phyloP scores from a whole-genome alignment of 2,888 invertebrate genomes.

The Zygogramma bicolorata region DNA sequence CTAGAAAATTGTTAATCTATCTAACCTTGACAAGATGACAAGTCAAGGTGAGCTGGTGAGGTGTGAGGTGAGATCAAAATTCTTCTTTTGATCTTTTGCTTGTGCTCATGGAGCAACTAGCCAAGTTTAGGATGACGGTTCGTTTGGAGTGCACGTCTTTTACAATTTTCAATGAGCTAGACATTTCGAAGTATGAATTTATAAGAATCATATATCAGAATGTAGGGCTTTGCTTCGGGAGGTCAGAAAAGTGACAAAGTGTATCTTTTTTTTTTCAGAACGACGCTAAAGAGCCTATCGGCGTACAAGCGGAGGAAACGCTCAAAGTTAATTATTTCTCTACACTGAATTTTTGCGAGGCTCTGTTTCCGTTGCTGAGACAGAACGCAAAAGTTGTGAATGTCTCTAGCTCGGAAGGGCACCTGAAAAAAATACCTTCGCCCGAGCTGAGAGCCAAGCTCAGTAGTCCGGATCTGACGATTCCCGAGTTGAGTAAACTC shows the following conservation, averaged over 20 bases:
- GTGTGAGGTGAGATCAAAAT: too few species aligned
- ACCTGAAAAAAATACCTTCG: constrained; percentile 73
- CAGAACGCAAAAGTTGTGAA: constrained; percentile 81
- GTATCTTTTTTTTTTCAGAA: too few species aligned
- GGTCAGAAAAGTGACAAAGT: neutral
- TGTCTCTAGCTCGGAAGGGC: constrained; percentile 78
- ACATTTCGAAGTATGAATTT: too few species aligned
- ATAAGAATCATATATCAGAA: too few species aligned
- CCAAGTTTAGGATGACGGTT: too few species aligned
- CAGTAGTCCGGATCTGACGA: constrained; percentile 70
- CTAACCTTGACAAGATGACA: too few species aligned
- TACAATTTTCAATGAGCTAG: too few species aligned
- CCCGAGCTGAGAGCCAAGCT: constrained; percentile 71
- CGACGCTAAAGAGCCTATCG: constrained; percentile 72
- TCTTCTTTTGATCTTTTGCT: too few species aligned
- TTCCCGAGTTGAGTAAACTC: constrained; percentile 72
- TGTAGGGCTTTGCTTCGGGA: neutral
- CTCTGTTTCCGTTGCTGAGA: constrained; percentile 78
- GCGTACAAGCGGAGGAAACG: constrained; percentile 78
- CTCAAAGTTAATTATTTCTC: constrained; percentile 78
- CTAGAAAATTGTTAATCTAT: too few species aligned
- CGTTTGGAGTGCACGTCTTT: too few species aligned
- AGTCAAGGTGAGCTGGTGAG: too few species aligned
- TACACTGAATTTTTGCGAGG: constrained; percentile 74
- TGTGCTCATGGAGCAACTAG: too few species aligned